A percentile compares a stretch with the other conserved stretches of the same genome.
Evolutionary conservation across 2,888 invertebrate genomes (phyloP).

Genomic region (Polydrusus pterygomalis): DNA sequence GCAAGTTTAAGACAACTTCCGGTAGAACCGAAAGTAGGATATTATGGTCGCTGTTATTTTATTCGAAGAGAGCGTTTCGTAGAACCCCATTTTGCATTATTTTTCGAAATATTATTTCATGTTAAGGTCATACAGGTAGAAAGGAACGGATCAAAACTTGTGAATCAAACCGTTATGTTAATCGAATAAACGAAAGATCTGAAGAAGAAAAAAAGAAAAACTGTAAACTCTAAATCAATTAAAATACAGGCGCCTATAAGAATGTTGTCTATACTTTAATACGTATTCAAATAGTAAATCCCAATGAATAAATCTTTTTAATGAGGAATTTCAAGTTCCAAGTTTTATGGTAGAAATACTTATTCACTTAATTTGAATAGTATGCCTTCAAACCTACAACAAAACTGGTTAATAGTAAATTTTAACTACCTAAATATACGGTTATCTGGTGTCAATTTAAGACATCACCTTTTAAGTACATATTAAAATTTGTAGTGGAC

Average conservation of each 20-base stretch:
- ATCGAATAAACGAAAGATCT: no score
- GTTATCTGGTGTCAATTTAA: conserved; percentile 1
- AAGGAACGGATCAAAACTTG: no score
- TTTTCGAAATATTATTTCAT: no score
- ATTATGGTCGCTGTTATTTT: no score
- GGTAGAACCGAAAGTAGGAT: no score
- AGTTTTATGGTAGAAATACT: not conserved
- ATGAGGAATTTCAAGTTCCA: not conserved
- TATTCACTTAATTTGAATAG: not conserved
- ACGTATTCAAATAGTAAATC: not conserved
- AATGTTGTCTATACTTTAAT: not conserved
- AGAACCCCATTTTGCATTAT: no score
- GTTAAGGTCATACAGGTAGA: no score
- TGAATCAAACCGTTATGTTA: no score
- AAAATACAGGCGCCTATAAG: not conserved
- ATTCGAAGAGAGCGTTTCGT: no score
- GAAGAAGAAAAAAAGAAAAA: not conserved
- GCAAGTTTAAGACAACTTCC: no score
- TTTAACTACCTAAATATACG: conserved; percentile 1
- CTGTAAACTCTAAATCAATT: no score
- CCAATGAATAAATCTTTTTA: not conserved
- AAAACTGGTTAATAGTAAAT: not conserved
- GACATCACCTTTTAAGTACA: not conserved
- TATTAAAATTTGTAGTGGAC: not conserved
- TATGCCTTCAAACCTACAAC: not conserved